A percentile compares a stretch with the other conserved stretches of the same genome.
These are phyloP conservation scores for Apoderus coryli DNA, from an alignment of 2,888 invertebrate species.

Conservation along the genomic window DNA sequence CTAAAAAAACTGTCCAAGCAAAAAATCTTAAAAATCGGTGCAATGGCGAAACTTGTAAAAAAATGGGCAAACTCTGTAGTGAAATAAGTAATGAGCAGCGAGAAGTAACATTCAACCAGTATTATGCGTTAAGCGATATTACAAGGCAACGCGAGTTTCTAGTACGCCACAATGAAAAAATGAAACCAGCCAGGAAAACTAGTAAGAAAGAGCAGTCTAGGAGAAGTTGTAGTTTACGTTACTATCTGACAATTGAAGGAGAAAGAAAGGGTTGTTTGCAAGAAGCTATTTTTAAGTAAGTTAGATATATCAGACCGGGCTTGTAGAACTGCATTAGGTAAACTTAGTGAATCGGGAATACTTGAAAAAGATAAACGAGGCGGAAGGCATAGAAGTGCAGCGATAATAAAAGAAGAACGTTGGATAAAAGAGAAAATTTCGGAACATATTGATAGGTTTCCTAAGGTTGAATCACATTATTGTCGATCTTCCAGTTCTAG, in stretches of 20 bases:
- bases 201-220: background rate
- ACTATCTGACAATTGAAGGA: background rate
- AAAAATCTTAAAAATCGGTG: background rate
- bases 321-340: background rate
- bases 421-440: conserved; percentile 3
- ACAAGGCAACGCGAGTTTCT: background rate
- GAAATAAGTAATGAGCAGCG: background rate
- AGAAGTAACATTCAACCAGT: background rate
- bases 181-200: background rate
- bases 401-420: conserved; percentile 6
- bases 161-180: background rate
- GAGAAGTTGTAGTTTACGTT: background rate
- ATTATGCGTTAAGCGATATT: background rate
- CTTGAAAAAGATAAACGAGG: conserved; percentile 9
- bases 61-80: background rate
- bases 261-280: background rate
- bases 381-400: conserved; percentile 8
- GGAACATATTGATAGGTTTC: conserved; percentile 10
- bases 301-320: background rate
- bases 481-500: conserved; percentile 8
- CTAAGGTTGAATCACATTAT: conserved; percentile 12
- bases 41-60: background rate
- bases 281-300: conserved; percentile 1
- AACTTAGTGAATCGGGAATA: background rate
- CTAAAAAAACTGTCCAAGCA: conserved; percentile 1